A percentile compares a stretch with the other conserved stretches of the same genome.
Conservation (phyloP, 2,888 invertebrate genomes). For the Agriopis aurantiaria region DNA sequence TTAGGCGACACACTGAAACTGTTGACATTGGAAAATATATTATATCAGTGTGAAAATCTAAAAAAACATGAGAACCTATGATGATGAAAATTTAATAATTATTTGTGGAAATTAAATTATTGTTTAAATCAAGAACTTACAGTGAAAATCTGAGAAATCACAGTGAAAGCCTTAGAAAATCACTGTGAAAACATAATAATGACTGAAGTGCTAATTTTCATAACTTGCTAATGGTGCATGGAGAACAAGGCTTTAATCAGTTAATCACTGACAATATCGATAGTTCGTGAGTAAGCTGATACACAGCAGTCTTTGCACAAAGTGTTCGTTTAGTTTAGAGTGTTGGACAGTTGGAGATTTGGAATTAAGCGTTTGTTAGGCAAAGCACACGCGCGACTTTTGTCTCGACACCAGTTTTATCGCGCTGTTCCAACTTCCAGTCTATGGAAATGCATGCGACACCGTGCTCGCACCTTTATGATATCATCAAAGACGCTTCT, state of each 20-base stretch:
- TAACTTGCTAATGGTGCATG: slow-evolving; percentile 11
- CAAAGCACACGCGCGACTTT: too few species aligned
- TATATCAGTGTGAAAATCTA: too few species aligned
- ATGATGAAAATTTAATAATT: too few species aligned
- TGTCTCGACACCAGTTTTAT: too few species aligned
- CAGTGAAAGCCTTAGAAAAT: neutral
- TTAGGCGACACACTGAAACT: slow-evolving; percentile 50
- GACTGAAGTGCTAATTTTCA: neutral
- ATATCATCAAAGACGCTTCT: too few species aligned
- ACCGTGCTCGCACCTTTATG: too few species aligned
- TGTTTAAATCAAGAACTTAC: neutral
- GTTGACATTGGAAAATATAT: neutral
- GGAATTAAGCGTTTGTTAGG: neutral
- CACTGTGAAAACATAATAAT: too few species aligned
- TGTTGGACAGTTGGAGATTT: slow-evolving; percentile 7
- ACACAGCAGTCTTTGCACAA: neutral
- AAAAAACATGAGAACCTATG: too few species aligned
- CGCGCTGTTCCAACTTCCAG: too few species aligned
- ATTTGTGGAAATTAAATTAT: neutral
- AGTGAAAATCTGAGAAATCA: neutral
- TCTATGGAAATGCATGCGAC: too few species aligned
- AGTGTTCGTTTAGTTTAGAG: slow-evolving; percentile 5
- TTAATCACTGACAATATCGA: slow-evolving; percentile 13
- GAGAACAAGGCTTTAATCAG: slow-evolving; percentile 16
- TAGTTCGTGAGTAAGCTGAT: neutral